Evolutionary conservation across 92 coral and sea anemone genomes (phyloP).

Genomic region (Phymanthus crucifer): DNA sequence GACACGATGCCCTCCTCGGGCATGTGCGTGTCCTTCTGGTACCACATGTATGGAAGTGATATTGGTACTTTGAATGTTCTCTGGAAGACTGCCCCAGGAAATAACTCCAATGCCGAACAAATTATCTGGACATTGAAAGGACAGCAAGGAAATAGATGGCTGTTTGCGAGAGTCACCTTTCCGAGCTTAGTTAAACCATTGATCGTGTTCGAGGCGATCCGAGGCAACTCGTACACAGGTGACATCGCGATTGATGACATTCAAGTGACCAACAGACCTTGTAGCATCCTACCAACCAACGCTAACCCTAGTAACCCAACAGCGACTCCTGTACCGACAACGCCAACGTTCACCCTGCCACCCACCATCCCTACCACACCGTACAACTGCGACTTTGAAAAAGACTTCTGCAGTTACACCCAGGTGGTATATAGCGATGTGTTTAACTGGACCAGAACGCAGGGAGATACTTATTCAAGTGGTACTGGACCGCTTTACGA

Average conservation of each 20-base stretch:
- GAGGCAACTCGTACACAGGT: slow-evolving; percentile 75
- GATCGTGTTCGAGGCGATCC: slow-evolving; percentile 88
- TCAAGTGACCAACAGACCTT: slow-evolving; percentile 56
- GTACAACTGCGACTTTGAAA: slow-evolving; percentile 93
- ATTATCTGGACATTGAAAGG: slow-evolving; percentile 79
- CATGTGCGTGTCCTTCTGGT: slow-evolving; percentile 89
- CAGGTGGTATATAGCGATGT: slow-evolving; percentile 62
- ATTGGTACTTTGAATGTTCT: slow-evolving; percentile 79
- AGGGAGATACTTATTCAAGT: slow-evolving; percentile 79
- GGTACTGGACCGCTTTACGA: slow-evolving; percentile 84
- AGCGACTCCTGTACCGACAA: slow-evolving; percentile 47
- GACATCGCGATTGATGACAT: slow-evolving; percentile 97
- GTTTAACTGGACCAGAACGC: slow-evolving; percentile 92
- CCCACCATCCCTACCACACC: slow-evolving; percentile 67
- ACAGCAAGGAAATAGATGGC: slow-evolving; percentile 76
- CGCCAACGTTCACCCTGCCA: slow-evolving; percentile 69
- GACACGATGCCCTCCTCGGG: slow-evolving; percentile 55
- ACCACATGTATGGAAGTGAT: slow-evolving; percentile 86
- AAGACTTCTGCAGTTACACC: slow-evolving; percentile 61
- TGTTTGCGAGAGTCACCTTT: slow-evolving; percentile 71
- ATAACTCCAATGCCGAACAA: slow-evolving; percentile 55
- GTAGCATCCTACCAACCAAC: slow-evolving; percentile 62
- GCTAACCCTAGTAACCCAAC: slow-evolving; percentile 64
- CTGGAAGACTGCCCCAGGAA: slow-evolving; percentile 85
- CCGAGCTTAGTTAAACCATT: slow-evolving; percentile 46